phyloP scores from a whole-genome alignment of 2,113 vertebrate species.

The Bambusicola thoracicus region DNA sequence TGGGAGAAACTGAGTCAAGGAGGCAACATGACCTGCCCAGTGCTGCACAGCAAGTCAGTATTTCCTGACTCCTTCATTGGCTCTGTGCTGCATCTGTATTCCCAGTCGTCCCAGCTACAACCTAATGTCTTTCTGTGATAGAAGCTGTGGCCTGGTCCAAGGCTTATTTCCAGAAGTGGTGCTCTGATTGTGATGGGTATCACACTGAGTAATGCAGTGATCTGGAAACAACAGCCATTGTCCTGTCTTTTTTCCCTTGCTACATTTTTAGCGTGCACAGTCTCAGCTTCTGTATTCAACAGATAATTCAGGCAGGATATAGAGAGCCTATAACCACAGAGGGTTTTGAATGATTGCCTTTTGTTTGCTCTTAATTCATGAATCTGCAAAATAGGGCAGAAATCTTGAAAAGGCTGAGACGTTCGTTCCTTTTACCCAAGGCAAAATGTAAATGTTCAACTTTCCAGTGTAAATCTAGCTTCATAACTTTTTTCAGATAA shows the following conservation, averaged over 20 bases:
- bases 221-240: background rate
- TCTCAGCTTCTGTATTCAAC: background rate
- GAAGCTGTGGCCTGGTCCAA: background rate
- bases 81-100: background rate
- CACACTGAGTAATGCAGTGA: background rate
- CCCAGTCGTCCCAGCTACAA: background rate
- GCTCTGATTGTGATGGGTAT: background rate
- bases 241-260: background rate
- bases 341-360: background rate
- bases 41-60: too few species aligned
- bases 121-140: background rate
- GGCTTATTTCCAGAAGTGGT: background rate
- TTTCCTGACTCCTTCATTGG: background rate
- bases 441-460: background rate
- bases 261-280: background rate
- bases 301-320: background rate
- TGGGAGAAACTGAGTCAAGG: background rate
- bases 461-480: background rate
- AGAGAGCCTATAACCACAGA: background rate
- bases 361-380: background rate
- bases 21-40: fast-evolving
- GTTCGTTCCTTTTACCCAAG: background rate
- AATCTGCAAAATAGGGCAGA: background rate
- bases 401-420: background rate
- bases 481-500: background rate